Evolutionary conservation across 2,888 invertebrate genomes (phyloP).

Genomic region (Archips crataeganus): DNA sequence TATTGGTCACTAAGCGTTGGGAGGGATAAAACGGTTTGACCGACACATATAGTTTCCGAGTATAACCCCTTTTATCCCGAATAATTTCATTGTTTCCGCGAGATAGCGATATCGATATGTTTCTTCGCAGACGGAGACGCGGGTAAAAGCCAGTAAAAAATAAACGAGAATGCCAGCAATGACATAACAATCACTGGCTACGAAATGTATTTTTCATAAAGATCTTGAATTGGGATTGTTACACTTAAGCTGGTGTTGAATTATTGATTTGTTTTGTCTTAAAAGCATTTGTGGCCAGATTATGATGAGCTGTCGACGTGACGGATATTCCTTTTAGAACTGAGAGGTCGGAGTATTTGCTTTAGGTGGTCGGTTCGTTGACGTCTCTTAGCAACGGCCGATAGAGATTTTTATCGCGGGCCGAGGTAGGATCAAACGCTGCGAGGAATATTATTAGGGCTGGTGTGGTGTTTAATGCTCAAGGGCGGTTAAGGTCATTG

Average conservation of each 20-base stretch:
- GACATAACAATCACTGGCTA: constrained; percentile 18
- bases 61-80: too few relatives aligned
- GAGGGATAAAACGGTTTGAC: too few relatives aligned
- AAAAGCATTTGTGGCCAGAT: constrained; percentile 54
- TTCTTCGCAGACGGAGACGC: too few relatives aligned
- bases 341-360: constrained; percentile 11
- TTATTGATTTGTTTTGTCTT: constrained; percentile 67
- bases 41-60: too few relatives aligned
- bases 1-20: too few relatives aligned
- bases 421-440: constrained; percentile 55
- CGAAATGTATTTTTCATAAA: constrained; percentile 38
- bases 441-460: constrained; percentile 56
- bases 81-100: too few relatives aligned
- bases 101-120: too few relatives aligned
- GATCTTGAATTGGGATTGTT: constrained; percentile 24
- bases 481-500: constrained; percentile 13
- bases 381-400: constrained; percentile 53
- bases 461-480: constrained; percentile 52
- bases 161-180: constrained; percentile 4
- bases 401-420: constrained; percentile 46
- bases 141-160: background rate
- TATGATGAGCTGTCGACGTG: constrained; percentile 44
- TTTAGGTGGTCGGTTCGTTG: constrained; percentile 44
- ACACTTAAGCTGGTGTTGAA: constrained; percentile 52
- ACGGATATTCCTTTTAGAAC: constrained; percentile 16